Evolutionary conservation across 2,888 invertebrate genomes (phyloP).

Genomic region (Rhabditoides inermis): DNA sequence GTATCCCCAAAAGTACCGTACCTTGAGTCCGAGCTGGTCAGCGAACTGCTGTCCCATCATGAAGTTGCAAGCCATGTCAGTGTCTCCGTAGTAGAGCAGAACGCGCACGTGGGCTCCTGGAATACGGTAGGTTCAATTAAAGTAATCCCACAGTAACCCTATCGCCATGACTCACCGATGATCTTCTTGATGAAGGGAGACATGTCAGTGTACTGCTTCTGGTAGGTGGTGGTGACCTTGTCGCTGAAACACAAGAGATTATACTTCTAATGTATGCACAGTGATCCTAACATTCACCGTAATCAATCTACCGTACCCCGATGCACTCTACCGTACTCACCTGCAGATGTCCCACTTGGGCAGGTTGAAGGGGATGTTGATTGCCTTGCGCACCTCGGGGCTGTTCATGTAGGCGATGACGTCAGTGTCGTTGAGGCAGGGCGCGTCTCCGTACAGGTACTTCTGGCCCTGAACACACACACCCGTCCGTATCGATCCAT

Average conservation of each 20-base stretch:
- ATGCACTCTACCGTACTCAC: constrained; percentile 5
- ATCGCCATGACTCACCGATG: too few relatives aligned
- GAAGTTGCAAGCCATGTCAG: constrained; percentile 46
- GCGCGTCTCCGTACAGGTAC: constrained; percentile 32
- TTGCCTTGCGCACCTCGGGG: constrained; percentile 34
- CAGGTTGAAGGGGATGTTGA: constrained; percentile 42
- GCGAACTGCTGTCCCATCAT: constrained; percentile 50
- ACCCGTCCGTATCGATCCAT: too few relatives aligned
- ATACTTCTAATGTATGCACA: not conserved
- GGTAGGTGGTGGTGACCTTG: constrained; percentile 43
- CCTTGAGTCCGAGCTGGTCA: constrained; percentile 33
- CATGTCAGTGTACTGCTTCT: constrained; percentile 47
- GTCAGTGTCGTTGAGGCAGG: constrained; percentile 49
- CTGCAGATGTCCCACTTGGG: constrained; percentile 46
- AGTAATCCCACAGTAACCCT: too few relatives aligned
- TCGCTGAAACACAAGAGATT: constrained; percentile 31
- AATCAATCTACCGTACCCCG: not conserved
- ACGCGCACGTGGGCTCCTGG: constrained; percentile 37
- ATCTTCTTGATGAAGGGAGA: constrained; percentile 42
- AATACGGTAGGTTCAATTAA: not conserved
- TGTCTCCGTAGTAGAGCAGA: constrained; percentile 50
- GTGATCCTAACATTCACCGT: not conserved
- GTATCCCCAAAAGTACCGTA: constrained; percentile 1
- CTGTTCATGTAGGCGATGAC: constrained; percentile 47
- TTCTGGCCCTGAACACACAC: constrained; percentile 10